A percentile compares a stretch with the other conserved stretches of the same genome.
These are phyloP conservation scores for Globia sparganii DNA, from an alignment of 2,888 invertebrate species.

Conservation along the genomic window DNA sequence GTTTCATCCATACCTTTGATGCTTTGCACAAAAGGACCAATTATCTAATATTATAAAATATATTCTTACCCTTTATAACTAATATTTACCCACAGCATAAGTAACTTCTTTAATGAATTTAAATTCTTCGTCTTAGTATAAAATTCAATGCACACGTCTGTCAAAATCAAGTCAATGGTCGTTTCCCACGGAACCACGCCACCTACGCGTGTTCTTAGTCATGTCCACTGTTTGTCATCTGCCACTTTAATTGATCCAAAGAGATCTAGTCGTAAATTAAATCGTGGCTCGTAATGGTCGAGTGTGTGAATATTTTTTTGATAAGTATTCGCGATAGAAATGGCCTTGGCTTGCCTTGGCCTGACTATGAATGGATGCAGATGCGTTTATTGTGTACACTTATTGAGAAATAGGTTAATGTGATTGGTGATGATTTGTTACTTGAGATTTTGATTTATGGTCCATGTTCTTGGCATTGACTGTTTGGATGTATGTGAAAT, in stretches of 20 bases:
- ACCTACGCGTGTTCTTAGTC: constrained; percentile 86
- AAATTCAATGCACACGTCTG: constrained; percentile 31
- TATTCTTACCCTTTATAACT: not conserved
- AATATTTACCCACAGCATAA: not conserved
- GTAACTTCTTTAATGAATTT: not conserved
- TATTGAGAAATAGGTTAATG: constrained; percentile 36
- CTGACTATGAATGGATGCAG: constrained; percentile 46
- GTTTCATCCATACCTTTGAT: too few species aligned
- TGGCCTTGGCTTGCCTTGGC: constrained; percentile 70
- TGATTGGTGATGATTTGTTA: constrained; percentile 29
- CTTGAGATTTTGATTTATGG: constrained; percentile 13
- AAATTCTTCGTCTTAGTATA: too few species aligned
- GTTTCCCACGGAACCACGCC: constrained; percentile 85
- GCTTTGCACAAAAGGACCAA: not conserved
- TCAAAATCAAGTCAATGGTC: constrained; percentile 72
- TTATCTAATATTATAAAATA: not conserved
- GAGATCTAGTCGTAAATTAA: constrained; percentile 88
- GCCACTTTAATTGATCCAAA: constrained; percentile 87
- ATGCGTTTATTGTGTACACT: constrained; percentile 43
- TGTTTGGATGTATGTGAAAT: constrained; percentile 4
- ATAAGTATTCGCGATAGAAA: constrained; percentile 67
- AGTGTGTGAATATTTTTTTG: constrained; percentile 78
- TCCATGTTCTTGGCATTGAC: not conserved
- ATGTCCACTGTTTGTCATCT: constrained; percentile 84
- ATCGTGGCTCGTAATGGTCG: constrained; percentile 82